Percentiles rank a stretch among this genome's conserved stretches.
These are phyloP conservation scores for Dicerorhinus sumatrensis DNA, from an alignment of 2,113 vertebrate genomes.

Conservation along the genomic window DNA sequence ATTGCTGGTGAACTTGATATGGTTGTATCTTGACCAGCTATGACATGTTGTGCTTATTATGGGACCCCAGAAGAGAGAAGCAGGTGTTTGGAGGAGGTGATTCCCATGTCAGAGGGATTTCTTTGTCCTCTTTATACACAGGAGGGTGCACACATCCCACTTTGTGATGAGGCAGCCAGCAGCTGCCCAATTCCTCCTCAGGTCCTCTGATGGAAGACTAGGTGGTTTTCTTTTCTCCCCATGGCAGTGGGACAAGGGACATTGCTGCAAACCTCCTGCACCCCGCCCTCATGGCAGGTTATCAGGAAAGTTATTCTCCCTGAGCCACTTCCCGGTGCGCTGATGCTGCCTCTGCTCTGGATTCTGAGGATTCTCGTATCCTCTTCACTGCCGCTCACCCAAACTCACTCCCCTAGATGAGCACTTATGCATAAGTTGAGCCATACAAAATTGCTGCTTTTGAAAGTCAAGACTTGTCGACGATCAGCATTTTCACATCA, in stretches of 20 bases:
- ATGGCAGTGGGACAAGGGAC: fast-evolving
- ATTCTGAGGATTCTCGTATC: no score
- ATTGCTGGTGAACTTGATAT: fast-evolving
- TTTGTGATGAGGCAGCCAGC: fast-evolving
- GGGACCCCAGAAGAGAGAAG: background rate
- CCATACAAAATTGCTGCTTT: fast-evolving
- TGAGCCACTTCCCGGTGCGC: fast-evolving
- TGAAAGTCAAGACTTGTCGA: background rate
- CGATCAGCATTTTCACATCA: background rate
- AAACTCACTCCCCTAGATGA: fast-evolving
- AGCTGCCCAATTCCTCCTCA: background rate
- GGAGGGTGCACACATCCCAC: background rate
- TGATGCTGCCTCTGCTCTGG: no score
- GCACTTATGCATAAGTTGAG: fast-evolving
- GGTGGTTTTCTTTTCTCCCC: background rate
- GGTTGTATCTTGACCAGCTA: fast-evolving
- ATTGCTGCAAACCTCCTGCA: no score
- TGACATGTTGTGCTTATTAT: fast-evolving
- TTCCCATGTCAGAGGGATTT: fast-evolving
- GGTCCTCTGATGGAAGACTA: no score
- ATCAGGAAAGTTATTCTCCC: background rate
- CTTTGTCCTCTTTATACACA: background rate
- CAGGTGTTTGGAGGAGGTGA: no score
- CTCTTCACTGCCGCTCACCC: fast-evolving
- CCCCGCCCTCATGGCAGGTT: fast-evolving